phyloP scores from a whole-genome alignment of 2,888 invertebrate species.

The Drosophila barbarae region DNA sequence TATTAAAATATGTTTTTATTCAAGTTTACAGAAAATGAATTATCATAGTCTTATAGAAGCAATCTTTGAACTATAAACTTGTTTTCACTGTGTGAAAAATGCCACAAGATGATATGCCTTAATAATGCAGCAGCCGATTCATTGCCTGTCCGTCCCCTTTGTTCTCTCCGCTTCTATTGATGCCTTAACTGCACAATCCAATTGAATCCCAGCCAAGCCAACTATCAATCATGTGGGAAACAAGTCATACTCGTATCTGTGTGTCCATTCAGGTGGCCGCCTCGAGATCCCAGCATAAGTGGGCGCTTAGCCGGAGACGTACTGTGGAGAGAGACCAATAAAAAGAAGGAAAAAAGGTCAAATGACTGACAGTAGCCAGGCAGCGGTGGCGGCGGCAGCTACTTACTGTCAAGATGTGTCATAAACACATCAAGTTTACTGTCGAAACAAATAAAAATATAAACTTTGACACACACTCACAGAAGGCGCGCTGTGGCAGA shows the following conservation, averaged over 20 bases:
- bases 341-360: conserved; percentile 68
- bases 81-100: background rate
- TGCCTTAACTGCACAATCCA: conserved; percentile 17
- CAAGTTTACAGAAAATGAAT: background rate
- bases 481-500: conserved; percentile 19
- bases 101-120: background rate
- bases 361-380: conserved; percentile 61
- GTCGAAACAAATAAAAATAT: conserved; percentile 74
- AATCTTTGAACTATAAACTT: background rate
- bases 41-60: too few relatives aligned
- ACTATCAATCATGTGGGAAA: conserved; percentile 42
- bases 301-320: conserved; percentile 52
- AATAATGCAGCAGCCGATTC: background rate
- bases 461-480: conserved; percentile 69
- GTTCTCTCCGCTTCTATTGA: conserved; percentile 1
- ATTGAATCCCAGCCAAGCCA: conserved; percentile 22
- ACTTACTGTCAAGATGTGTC: conserved; percentile 75
- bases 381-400: conserved; percentile 46
- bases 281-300: conserved; percentile 50
- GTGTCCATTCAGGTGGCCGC: conserved; percentile 28
- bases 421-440: conserved; percentile 75
- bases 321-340: conserved; percentile 26
- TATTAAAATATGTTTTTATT: background rate
- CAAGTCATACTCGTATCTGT: conserved; percentile 42
- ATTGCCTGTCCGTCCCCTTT: background rate